Evolutionary conservation across 2,888 invertebrate species (phyloP).

Genomic region (Cistogaster globosa): DNA sequence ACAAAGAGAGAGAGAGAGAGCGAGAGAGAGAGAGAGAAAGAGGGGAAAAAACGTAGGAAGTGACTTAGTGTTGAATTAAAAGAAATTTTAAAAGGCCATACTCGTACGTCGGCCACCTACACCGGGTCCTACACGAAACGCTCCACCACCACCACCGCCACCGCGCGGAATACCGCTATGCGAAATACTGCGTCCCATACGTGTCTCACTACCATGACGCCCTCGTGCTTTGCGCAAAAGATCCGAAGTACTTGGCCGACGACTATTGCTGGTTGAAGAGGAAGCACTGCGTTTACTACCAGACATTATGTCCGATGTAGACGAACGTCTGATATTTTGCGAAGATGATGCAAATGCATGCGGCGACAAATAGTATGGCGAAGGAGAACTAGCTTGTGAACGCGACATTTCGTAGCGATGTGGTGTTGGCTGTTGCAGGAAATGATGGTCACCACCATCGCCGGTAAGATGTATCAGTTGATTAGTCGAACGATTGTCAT

Average conservation of each 20-base stretch:
- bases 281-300: constrained; percentile 77
- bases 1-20: background rate
- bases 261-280: constrained; percentile 77
- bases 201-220: constrained; percentile 81
- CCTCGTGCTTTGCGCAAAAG: constrained; percentile 81
- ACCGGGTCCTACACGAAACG: constrained; percentile 75
- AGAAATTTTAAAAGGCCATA: constrained; percentile 80
- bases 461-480: constrained; percentile 77
- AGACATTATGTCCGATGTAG: constrained; percentile 82
- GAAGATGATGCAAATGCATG: constrained; percentile 74
- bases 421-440: constrained; percentile 66
- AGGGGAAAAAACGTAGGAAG: background rate
- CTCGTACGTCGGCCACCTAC: constrained; percentile 81
- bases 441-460: constrained; percentile 67
- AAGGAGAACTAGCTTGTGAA: constrained; percentile 76
- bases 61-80: background rate
- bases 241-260: constrained; percentile 82
- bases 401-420: constrained; percentile 75
- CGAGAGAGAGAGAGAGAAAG: background rate
- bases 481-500: constrained; percentile 77
- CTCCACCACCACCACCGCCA: constrained; percentile 76
- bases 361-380: constrained; percentile 81
- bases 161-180: constrained; percentile 81
- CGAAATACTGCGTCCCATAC: constrained; percentile 82
- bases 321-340: constrained; percentile 81